Evolutionary conservation across 2,113 vertebrate genomes (phyloP).

Genomic region (Istiophorus platypterus): DNA sequence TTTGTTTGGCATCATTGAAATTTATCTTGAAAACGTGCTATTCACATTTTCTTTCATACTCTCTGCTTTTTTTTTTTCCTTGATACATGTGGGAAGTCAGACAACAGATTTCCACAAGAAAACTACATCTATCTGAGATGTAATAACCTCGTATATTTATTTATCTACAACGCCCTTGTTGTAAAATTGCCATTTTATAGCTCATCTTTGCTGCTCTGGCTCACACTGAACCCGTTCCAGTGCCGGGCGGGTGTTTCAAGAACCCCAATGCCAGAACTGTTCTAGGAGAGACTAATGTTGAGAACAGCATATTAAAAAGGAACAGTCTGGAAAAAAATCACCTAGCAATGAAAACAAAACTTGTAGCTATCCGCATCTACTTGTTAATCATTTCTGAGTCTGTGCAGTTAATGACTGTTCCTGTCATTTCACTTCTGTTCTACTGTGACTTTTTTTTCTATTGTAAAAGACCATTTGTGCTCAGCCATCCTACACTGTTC

Average conservation of each 20-base stretch:
- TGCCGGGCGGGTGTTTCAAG: too few species aligned
- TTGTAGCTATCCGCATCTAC: not conserved
- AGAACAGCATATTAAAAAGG: too few species aligned
- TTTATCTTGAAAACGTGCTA: slow-evolving; percentile 9
- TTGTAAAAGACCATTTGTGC: not conserved
- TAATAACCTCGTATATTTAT: slow-evolving; percentile 36
- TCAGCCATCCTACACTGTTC: not conserved
- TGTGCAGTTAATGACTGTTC: not conserved
- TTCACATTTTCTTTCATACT: slow-evolving; percentile 4
- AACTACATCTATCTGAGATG: slow-evolving; percentile 14
- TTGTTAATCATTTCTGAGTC: too few species aligned
- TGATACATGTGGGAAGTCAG: not conserved
- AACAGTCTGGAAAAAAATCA: not conserved
- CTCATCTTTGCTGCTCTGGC: slow-evolving; percentile 30
- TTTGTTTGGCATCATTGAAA: not conserved
- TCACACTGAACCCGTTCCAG: slow-evolving; percentile 11
- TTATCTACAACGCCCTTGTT: slow-evolving; percentile 27
- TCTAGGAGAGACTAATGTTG: too few species aligned
- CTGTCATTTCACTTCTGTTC: not conserved
- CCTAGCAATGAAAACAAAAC: not conserved
- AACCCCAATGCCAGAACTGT: too few species aligned
- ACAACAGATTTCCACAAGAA: not conserved
- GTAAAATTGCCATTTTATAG: slow-evolving; percentile 27
- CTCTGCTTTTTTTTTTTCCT: too few species aligned
- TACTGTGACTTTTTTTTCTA: not conserved